phyloP scores from a whole-genome alignment of 1,140 invertebrate species.

The Samia ricini region DNA sequence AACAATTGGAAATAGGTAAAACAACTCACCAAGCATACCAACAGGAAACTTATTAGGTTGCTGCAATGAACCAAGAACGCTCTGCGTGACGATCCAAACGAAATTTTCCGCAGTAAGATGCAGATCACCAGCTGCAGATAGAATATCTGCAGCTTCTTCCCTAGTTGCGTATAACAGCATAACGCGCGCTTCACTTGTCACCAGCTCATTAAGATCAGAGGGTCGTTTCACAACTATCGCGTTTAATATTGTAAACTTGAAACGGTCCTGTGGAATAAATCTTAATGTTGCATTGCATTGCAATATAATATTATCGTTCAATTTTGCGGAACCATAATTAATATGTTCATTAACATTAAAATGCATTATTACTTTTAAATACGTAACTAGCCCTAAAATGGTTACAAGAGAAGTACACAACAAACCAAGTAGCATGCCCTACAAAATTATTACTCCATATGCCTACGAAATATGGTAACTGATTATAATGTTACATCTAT shows the following conservation, averaged over 20 bases:
- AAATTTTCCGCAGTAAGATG: conserved; percentile 96
- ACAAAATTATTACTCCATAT: too few species aligned
- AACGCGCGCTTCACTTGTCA: conserved; percentile 94
- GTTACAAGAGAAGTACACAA: too few species aligned
- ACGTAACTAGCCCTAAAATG: too few species aligned
- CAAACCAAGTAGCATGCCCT: too few species aligned
- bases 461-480: too few species aligned
- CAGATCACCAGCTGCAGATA: conserved; percentile 87
- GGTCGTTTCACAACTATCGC: conserved; percentile 88
- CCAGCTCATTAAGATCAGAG: conserved; percentile 84
- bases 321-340: too few species aligned
- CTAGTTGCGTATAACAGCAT: conserved; percentile 95
- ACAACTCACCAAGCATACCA: conserved; percentile 92
- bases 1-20: neutral
- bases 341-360: too few species aligned
- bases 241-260: conserved; percentile 93
- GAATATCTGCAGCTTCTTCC: conserved; percentile 91
- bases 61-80: conserved; percentile 86
- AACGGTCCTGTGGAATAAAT: conserved; percentile 81
- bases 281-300: neutral
- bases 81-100: conserved; percentile 98
- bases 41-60: conserved; percentile 92
- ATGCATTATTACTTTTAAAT: too few species aligned
- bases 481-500: too few species aligned
- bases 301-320: neutral